Conservation (phyloP, 1,140 invertebrate genomes). For the Sinonovacula constricta region DNA sequence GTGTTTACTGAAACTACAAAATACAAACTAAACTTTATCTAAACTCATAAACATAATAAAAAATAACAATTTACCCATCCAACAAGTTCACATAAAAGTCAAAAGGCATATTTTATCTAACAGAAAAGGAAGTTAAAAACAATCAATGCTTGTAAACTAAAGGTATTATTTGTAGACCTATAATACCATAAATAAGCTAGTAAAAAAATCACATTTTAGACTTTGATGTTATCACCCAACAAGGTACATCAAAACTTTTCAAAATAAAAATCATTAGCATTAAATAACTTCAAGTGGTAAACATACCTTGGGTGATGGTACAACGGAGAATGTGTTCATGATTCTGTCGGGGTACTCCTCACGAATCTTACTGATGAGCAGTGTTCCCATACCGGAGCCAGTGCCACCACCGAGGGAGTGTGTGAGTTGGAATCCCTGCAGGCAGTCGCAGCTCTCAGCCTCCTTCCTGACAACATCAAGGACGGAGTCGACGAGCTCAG, state of each 20-base stretch:
- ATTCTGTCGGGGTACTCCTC: conserved; percentile 89
- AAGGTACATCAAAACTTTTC: too few relatives aligned
- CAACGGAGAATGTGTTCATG: conserved; percentile 93
- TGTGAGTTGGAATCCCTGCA: conserved; percentile 87
- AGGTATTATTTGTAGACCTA: too few relatives aligned
- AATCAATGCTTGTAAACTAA: too few relatives aligned
- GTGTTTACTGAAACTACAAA: not conserved
- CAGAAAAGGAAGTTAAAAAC: too few relatives aligned
- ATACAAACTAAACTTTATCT: not conserved
- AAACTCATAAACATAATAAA: not conserved
- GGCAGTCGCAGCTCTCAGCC: conserved; percentile 89
- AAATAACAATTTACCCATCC: not conserved
- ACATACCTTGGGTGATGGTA: conserved; percentile 90
- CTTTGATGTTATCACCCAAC: not conserved
- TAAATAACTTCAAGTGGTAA: not conserved
- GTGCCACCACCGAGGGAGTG: conserved; percentile 84
- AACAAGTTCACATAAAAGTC: too few relatives aligned
- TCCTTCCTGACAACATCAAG: conserved; percentile 91
- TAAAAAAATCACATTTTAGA: not conserved
- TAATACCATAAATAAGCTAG: not conserved
- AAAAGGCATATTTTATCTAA: too few relatives aligned
- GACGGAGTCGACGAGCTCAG: conserved; percentile 90
- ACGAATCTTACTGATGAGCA: conserved; percentile 81
- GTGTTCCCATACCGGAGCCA: conserved; percentile 80
- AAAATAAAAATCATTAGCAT: not conserved